These are phyloP conservation scores for Rhagonycha fulva DNA, from an alignment of 2,888 invertebrate genomes.

Conservation along the genomic window DNA sequence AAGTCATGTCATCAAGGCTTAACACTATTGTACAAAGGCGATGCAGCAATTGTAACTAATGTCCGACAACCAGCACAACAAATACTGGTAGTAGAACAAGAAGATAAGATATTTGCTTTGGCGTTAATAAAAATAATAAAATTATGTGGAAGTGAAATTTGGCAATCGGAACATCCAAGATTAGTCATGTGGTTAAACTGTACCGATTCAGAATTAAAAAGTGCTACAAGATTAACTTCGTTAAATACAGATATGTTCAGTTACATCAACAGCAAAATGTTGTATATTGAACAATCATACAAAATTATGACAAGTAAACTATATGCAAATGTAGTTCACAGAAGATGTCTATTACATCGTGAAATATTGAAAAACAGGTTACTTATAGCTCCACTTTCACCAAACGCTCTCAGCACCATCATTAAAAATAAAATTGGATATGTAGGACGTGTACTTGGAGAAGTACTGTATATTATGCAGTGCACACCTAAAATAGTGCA, in stretches of 20 bases:
- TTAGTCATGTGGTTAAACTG: constrained; percentile 19
- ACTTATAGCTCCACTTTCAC: no score
- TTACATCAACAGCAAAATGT: no score
- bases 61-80: not conserved
- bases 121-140: constrained; percentile 3
- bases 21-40: not conserved
- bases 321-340: no score
- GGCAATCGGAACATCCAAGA: constrained; percentile 31
- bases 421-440: constrained; percentile 38
- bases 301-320: no score
- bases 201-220: not conserved
- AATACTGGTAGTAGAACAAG: not conserved
- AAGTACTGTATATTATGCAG: constrained; percentile 38
- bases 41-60: not conserved
- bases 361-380: no score
- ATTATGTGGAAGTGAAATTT: constrained; percentile 20
- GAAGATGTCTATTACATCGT: no score
- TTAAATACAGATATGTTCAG: constrained; percentile 30
- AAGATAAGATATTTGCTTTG: constrained; percentile 30
- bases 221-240: not conserved
- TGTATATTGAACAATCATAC: no score
- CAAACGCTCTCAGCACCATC: constrained; percentile 34
- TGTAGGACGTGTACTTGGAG: no score
- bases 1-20: not conserved
- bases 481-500: constrained; percentile 35